Percentiles rank a stretch among this genome's conserved stretches.
phyloP scores from a whole-genome alignment of 2,888 invertebrate genomes.

The Lathronympha strigana region DNA sequence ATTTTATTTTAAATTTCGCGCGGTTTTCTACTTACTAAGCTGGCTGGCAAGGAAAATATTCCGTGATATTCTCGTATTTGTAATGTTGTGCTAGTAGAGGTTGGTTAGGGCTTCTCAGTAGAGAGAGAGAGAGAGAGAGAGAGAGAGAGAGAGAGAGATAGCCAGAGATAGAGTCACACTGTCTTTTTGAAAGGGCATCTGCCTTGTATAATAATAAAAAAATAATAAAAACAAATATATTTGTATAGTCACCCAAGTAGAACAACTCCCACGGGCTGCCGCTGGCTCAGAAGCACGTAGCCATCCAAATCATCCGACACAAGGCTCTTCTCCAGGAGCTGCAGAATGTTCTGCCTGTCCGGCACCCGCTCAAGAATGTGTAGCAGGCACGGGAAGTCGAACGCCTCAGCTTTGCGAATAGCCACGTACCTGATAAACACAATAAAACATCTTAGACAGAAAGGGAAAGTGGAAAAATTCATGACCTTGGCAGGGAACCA shows the following conservation, averaged over 20 bases:
- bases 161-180: no score
- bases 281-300: slow-evolving; percentile 67
- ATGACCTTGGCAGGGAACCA: no score
- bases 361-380: slow-evolving; percentile 64
- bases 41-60: no score
- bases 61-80: no score
- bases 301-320: slow-evolving; percentile 54
- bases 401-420: slow-evolving; percentile 65
- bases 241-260: slow-evolving; percentile 69
- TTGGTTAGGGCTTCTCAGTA: no score
- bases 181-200: no score
- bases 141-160: no score
- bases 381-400: slow-evolving; percentile 54
- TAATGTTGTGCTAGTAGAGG: no score
- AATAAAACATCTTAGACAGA: background rate
- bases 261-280: slow-evolving; percentile 75
- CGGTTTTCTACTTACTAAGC: no score
- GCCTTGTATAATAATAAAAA: no score
- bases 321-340: slow-evolving; percentile 60
- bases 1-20: no score
- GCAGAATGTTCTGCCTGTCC: slow-evolving; percentile 53
- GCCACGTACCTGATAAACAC: slow-evolving; percentile 54
- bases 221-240: background rate
- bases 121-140: no score
- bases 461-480: background rate